These are phyloP conservation scores for Damaliscus lunatus DNA, from an alignment of 2,113 vertebrate genomes.

Conservation along the genomic window DNA sequence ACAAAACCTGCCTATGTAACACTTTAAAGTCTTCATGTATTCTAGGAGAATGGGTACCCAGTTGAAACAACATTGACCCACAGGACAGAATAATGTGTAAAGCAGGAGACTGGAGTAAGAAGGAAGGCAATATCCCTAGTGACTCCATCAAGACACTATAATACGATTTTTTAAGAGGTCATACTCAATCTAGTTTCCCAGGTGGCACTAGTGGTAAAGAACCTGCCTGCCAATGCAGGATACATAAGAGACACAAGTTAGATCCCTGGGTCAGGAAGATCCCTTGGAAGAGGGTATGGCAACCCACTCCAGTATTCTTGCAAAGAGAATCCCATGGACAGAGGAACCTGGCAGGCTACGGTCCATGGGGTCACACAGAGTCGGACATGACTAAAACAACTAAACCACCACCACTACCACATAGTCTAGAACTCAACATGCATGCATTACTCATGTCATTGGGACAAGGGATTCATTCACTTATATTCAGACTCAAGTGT, in stretches of 20 bases:
- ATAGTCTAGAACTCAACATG: not conserved
- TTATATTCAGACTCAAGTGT: not conserved
- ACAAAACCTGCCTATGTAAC: not conserved
- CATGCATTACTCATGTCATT: too few species aligned
- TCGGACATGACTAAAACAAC: not conserved
- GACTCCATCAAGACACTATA: not conserved
- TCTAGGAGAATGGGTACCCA: not conserved
- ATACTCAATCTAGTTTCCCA: not conserved
- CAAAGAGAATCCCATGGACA: not conserved
- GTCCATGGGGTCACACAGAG: not conserved
- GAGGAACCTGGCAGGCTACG: not conserved
- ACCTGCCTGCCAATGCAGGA: accelerated
- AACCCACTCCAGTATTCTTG: not conserved
- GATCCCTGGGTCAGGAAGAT: not conserved
- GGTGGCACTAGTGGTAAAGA: not conserved
- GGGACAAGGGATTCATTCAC: not conserved
- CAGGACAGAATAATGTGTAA: not conserved
- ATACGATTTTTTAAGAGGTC: not conserved
- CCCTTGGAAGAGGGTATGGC: not conserved
- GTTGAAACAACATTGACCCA: not conserved
- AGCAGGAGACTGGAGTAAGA: not conserved
- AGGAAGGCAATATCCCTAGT: not conserved
- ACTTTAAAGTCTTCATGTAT: not conserved
- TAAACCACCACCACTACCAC: not conserved
- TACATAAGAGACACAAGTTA: not conserved